Percentiles rank a stretch among this genome's conserved stretches.
Evolutionary conservation across 2,888 invertebrate species (phyloP).

Genomic region (Brachynemurus nebulosus): DNA sequence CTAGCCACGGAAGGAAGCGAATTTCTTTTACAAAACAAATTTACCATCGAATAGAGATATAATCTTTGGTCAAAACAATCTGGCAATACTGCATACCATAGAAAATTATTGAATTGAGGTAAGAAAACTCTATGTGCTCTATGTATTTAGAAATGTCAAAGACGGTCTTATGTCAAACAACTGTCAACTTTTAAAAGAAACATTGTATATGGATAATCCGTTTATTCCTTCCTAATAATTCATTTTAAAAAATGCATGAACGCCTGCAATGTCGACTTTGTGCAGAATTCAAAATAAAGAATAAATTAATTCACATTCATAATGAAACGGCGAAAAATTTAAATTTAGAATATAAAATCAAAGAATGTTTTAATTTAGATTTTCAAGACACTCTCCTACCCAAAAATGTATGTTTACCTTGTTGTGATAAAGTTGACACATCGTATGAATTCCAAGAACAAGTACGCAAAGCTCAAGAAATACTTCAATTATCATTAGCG

Average conservation of each 20-base stretch:
- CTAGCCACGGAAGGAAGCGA: too few relatives aligned
- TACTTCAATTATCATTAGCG: constrained; percentile 16
- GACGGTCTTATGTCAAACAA: too few relatives aligned
- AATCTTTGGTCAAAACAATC: too few relatives aligned
- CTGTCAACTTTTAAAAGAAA: too few relatives aligned
- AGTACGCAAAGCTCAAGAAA: constrained; percentile 29
- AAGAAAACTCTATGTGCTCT: too few relatives aligned
- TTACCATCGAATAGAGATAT: too few relatives aligned
- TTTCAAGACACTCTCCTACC: constrained; percentile 25
- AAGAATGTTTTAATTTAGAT: constrained; percentile 17
- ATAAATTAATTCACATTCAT: constrained; percentile 24
- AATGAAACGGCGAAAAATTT: constrained; percentile 21
- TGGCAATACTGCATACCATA: too few relatives aligned
- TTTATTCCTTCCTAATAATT: background rate
- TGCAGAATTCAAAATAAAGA: constrained; percentile 24
- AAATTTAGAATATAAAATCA: constrained; percentile 25
- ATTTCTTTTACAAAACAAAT: too few relatives aligned
- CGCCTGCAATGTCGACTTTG: constrained; percentile 28
- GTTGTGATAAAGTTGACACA: constrained; percentile 27
- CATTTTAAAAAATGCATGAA: constrained; percentile 11
- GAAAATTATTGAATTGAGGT: too few relatives aligned
- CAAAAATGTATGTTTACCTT: constrained; percentile 26
- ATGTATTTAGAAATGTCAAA: too few relatives aligned
- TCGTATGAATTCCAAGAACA: constrained; percentile 29
- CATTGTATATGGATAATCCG: too few relatives aligned